Evolutionary conservation across 1,140 invertebrate species (phyloP).

Genomic region (Temnothorax nylanderi): DNA sequence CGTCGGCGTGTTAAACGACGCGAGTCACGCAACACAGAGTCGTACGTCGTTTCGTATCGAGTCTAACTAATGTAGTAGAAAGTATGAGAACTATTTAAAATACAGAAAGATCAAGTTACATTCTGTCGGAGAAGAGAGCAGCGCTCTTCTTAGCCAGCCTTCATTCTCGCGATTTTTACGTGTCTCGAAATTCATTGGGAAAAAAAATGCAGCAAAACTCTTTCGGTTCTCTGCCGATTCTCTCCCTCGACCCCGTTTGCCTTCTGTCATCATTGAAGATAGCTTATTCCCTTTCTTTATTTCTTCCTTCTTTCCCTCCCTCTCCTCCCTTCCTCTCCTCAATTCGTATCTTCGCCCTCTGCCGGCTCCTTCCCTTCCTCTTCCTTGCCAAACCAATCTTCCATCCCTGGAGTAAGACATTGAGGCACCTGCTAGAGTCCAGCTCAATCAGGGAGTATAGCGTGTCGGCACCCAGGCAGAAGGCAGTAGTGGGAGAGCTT

Average conservation of each 20-base stretch:
- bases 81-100: background rate
- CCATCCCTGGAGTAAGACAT: conserved; percentile 84
- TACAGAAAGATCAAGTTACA: background rate
- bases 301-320: conserved; percentile 47
- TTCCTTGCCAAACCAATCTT: conserved; percentile 81
- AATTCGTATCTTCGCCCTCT: conserved; percentile 47
- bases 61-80: conserved; percentile 4
- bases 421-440: conserved; percentile 84
- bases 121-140: background rate
- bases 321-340: conserved; percentile 61
- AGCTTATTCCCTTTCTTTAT: conserved; percentile 45
- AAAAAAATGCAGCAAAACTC: background rate
- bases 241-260: conserved; percentile 11
- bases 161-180: background rate
- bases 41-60: background rate
- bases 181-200: background rate
- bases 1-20: conserved; percentile 7
- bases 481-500: conserved; percentile 83
- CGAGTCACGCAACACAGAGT: conserved; percentile 33
- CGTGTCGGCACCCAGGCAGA: conserved; percentile 64
- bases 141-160: background rate
- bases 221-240: background rate
- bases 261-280: conserved; percentile 60
- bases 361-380: conserved; percentile 42
- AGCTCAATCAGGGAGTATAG: conserved; percentile 79